These are phyloP conservation scores for Trachelus stipa DNA, from an alignment of 2,888 invertebrate genomes.

Conservation along the genomic window DNA sequence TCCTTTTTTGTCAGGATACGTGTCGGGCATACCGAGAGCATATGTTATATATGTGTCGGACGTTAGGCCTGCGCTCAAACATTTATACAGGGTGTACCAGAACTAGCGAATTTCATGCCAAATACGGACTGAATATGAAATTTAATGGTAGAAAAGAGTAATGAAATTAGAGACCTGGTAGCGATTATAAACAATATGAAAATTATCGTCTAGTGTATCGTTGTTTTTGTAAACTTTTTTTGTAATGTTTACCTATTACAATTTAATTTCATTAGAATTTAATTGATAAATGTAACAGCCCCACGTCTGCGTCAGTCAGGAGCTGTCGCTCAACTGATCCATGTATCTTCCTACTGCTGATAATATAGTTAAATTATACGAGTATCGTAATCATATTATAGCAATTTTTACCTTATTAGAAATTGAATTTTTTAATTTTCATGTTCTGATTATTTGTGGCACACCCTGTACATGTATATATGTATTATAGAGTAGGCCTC, in stretches of 20 bases:
- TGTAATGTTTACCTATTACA: neutral
- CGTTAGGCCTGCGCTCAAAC: neutral
- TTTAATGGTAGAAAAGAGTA: neutral
- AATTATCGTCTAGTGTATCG: neutral
- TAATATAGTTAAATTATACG: neutral
- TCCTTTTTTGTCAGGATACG: neutral
- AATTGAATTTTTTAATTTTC: neutral
- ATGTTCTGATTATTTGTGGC: neutral
- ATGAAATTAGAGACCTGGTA: neutral
- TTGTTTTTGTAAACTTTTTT: neutral
- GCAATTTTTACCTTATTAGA: neutral
- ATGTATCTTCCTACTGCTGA: neutral
- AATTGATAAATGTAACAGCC: neutral
- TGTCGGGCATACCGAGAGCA: neutral
- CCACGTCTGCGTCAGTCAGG: neutral
- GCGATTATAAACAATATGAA: neutral
- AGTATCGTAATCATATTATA: neutral
- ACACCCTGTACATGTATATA: neutral
- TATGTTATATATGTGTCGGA: neutral
- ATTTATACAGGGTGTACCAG: neutral
- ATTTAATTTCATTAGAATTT: neutral
- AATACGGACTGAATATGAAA: neutral
- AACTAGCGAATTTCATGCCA: neutral
- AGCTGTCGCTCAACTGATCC: neutral
- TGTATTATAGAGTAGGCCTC: neutral